These are phyloP conservation scores for Garrulus glandarius DNA, from an alignment of 2,797 vertebrate species.

Conservation along the genomic window DNA sequence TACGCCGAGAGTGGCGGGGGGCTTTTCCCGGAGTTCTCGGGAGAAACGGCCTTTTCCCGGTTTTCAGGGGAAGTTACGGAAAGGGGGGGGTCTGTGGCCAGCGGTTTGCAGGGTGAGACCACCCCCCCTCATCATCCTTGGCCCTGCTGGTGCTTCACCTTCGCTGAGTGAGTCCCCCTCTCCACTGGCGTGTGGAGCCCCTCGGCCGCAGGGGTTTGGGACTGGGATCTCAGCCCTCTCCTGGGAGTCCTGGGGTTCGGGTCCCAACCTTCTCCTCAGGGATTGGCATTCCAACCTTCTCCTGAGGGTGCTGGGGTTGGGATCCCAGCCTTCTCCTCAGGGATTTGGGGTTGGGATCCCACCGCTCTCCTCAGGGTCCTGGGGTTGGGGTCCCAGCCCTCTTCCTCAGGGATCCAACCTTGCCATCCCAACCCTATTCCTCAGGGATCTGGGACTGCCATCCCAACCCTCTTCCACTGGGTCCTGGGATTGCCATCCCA, in stretches of 20 bases:
- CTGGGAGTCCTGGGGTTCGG: too few relatives aligned
- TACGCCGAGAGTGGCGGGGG: background rate
- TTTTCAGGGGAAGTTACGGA: background rate
- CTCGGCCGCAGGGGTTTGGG: background rate
- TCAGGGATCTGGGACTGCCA: too few relatives aligned
- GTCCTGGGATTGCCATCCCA: too few relatives aligned
- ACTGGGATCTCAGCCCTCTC: fast-evolving
- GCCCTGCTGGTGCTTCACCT: background rate
- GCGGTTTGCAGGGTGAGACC: background rate
- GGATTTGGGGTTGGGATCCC: background rate
- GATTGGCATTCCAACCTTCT: fast-evolving
- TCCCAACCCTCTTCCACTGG: too few relatives aligned
- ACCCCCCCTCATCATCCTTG: background rate
- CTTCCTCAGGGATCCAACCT: too few relatives aligned
- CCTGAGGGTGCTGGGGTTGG: background rate
- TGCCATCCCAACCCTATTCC: too few relatives aligned
- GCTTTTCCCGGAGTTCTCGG: background rate
- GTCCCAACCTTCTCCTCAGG: too few relatives aligned
- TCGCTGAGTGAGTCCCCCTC: background rate
- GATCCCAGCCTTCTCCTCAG: background rate
- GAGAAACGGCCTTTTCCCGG: background rate
- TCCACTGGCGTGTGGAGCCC: background rate
- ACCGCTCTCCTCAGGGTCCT: background rate
- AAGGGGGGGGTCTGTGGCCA: background rate
- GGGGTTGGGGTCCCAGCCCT: too few relatives aligned